A percentile compares a stretch with the other conserved stretches of the same genome.
phyloP scores from a whole-genome alignment of 2,888 invertebrate genomes.

The Galerucella nymphaeae region DNA sequence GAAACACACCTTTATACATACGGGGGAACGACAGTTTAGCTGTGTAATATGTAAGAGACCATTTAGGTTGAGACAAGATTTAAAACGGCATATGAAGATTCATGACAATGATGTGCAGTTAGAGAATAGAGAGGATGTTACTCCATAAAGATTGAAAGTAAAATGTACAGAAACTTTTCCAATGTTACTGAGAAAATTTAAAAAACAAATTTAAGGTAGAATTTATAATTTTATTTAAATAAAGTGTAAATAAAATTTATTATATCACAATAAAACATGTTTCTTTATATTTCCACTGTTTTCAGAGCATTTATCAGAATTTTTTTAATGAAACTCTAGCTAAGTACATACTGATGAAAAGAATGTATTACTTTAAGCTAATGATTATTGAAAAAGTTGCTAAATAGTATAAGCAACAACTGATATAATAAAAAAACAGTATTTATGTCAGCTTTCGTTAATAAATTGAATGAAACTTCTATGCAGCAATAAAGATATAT shows the following conservation, averaged over 20 bases:
- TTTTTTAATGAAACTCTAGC: not conserved
- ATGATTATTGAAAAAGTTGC: too few relatives aligned
- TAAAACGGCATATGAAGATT: conserved; percentile 62
- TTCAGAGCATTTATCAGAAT: not conserved
- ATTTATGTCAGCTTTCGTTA: conserved; percentile 44
- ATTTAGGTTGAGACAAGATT: conserved; percentile 65
- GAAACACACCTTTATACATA: conserved; percentile 69
- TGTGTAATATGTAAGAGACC: conserved; percentile 68
- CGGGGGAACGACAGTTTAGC: conserved; percentile 68
- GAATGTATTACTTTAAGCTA: not conserved
- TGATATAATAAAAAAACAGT: conserved; percentile 54
- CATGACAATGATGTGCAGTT: conserved; percentile 58
- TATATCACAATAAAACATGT: conserved; percentile 19
- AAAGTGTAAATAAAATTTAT: not conserved
- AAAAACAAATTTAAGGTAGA: not conserved
- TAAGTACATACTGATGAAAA: not conserved
- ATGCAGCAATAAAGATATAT: conserved; percentile 60
- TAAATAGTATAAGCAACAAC: too few relatives aligned
- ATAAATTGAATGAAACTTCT: conserved; percentile 57
- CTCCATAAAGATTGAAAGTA: too few relatives aligned
- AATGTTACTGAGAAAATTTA: not conserved
- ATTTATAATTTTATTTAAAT: conserved; percentile 2
- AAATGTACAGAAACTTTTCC: too few relatives aligned
- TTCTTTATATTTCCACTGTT: not conserved
- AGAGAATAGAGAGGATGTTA: not conserved